These are phyloP conservation scores for Cyprinodon brontotheroides DNA, from an alignment of 2,113 vertebrate genomes.

Conservation along the genomic window DNA sequence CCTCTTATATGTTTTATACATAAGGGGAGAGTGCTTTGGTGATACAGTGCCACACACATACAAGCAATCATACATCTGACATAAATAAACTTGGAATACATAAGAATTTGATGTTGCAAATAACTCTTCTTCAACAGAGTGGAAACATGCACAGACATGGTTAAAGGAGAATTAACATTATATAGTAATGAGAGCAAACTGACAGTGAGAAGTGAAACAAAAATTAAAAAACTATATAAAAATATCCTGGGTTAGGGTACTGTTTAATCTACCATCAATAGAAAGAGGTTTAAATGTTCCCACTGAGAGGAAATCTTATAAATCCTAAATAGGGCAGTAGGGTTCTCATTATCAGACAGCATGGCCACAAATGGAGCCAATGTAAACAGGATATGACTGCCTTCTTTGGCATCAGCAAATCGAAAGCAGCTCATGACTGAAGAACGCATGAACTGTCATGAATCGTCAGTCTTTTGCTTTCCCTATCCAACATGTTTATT, in stretches of 20 bases:
- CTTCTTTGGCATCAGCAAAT: conserved; percentile 48
- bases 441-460: conserved; percentile 19
- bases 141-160: not conserved
- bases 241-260: not conserved
- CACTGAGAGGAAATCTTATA: conserved; percentile 22
- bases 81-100: not conserved
- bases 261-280: not conserved
- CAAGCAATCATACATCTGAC: no score
- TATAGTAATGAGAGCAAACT: not conserved
- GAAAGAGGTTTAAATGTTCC: not conserved
- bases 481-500: not conserved
- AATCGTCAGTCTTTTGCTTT: conserved; percentile 8
- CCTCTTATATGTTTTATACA: no score
- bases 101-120: not conserved
- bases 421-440: conserved; percentile 24
- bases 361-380: conserved; percentile 28
- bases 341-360: conserved; percentile 21
- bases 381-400: conserved; percentile 59
- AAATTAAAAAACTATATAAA: not conserved
- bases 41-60: no score
- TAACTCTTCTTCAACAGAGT: not conserved
- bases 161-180: not conserved
- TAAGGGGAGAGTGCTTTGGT: no score
- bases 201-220: conserved; percentile 14
- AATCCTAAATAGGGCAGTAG: conserved; percentile 24